Base-by-base conservation (phyloP, 2,113 vertebrate genomes). In the Lathamus discolor region DNA sequence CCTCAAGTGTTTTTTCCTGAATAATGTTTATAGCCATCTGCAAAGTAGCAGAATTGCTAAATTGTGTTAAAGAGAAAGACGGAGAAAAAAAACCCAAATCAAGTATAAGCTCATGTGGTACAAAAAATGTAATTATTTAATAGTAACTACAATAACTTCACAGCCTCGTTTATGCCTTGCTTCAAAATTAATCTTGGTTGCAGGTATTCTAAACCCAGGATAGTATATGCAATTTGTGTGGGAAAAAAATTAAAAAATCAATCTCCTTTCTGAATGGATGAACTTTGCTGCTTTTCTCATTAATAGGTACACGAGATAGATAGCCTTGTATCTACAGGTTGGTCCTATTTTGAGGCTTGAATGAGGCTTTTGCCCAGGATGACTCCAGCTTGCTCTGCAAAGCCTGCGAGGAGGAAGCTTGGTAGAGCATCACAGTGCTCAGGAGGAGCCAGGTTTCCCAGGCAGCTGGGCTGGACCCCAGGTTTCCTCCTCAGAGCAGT, bases 11-110 rank as follows among this genome's bases (percentile, higher is more conserved):
- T 93, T 86, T 64, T 79, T 87, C 27, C 23, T 46, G 37, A 76
- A 57, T 93, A 89, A 41, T 89, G 89, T 96, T 95, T 95, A 27
- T 81, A 81, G 68, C 48, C 68, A 84, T 89, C 77, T 94, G 92
- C 77, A 87, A 80, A 92, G n/a, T 16, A 77, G 31, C 51, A 83
- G 33, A 79, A 69, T 77, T 74, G 24, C 33, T 94, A 78, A 90
- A 78, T 59, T 83, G 52, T 62, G 54, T 82, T 76, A 85, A 81
- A 95, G 43, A 76, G 22, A 4, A 63, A 80, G 75, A 78, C 51
- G 17, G 6, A 1, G 57, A 75, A 31, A 48, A 33, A 63, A 70
- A 10, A 35, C 12, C 55, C 31, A 88, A 90, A 66, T 6, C 35
- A 66, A 86, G 37, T 25, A n/a, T 23, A 67, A 73, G 16, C 7